Evolutionary conservation across 2,888 invertebrate genomes (phyloP).

Genomic region (Darwinula stevensoni): DNA sequence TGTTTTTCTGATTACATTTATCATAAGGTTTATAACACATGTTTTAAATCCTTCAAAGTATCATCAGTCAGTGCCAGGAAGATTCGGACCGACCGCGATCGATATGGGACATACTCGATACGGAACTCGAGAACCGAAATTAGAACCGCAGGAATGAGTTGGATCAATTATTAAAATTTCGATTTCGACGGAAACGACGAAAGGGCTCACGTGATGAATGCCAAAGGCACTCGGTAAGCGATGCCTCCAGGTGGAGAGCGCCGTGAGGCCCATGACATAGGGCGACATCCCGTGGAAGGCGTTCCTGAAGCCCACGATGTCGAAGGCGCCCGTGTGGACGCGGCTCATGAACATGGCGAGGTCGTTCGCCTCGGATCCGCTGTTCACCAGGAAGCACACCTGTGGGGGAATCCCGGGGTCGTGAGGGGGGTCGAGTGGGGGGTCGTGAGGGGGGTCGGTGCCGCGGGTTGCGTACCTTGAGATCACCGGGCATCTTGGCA

Average conservation of each 20-base stretch:
- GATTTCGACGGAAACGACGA: too few relatives aligned
- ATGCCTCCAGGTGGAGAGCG: slow-evolving; percentile 45
- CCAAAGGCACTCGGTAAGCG: slow-evolving; percentile 37
- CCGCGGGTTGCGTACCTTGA: slow-evolving; percentile 30
- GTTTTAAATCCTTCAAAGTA: too few relatives aligned
- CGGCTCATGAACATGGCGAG: slow-evolving; percentile 63
- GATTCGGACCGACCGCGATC: too few relatives aligned
- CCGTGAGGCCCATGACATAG: slow-evolving; percentile 47
- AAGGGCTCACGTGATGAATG: slow-evolving; percentile 42
- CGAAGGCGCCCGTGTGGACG: slow-evolving; percentile 49
- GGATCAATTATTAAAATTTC: too few relatives aligned
- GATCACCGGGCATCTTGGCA: slow-evolving; percentile 46
- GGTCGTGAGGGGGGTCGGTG: not conserved
- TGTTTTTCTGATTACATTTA: too few relatives aligned
- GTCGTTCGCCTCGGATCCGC: slow-evolving; percentile 92
- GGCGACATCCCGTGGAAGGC: slow-evolving; percentile 77
- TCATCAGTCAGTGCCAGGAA: too few relatives aligned
- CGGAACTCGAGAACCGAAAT: too few relatives aligned
- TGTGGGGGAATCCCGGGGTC: slow-evolving; percentile 15
- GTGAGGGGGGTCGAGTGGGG: not conserved
- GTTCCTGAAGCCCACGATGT: slow-evolving; percentile 58
- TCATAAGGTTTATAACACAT: too few relatives aligned
- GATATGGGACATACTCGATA: too few relatives aligned
- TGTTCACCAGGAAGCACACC: slow-evolving; percentile 79
- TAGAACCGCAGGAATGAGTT: too few relatives aligned